Percentiles rank a stretch among this genome's conserved stretches.
Evolutionary conservation across 2,888 invertebrate genomes (phyloP).

Genomic region (Apotomis turbidana): DNA sequence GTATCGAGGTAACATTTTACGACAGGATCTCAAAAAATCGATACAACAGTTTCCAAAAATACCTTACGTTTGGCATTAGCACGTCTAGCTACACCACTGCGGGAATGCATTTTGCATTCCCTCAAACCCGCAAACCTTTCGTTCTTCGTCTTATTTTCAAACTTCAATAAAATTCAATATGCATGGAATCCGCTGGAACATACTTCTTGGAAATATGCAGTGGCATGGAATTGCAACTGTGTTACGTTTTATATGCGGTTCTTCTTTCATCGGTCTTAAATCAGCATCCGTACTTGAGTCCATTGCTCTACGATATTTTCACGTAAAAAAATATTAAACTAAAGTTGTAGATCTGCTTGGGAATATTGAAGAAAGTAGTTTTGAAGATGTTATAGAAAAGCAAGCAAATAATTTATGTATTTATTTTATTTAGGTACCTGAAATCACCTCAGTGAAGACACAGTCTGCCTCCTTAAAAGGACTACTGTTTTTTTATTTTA

Average conservation of each 20-base stretch:
- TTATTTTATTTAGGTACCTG: too few species aligned
- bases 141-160: constrained; percentile 29
- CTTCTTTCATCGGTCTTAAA: constrained; percentile 63
- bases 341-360: too few species aligned
- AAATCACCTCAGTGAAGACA: too few species aligned
- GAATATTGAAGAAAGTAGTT: too few species aligned
- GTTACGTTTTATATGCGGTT: constrained; percentile 59
- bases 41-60: too few species aligned
- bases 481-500: too few species aligned
- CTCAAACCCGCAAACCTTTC: constrained; percentile 2
- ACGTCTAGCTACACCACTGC: neutral
- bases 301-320: constrained; percentile 45
- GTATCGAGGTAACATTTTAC: too few species aligned
- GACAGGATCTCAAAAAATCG: too few species aligned
- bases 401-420: too few species aligned
- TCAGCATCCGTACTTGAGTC: constrained; percentile 50
- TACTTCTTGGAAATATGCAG: constrained; percentile 34
- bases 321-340: neutral
- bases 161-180: constrained; percentile 35
- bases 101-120: neutral
- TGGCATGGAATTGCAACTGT: constrained; percentile 47
- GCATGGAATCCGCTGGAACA: constrained; percentile 24
- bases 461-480: too few species aligned
- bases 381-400: too few species aligned
- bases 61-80: too few species aligned